Evolutionary conservation across 1,140 invertebrate species (phyloP), one percentile per base, ranked within the genome.

Genomic region (Lepidotrigona ventralis): DNA sequence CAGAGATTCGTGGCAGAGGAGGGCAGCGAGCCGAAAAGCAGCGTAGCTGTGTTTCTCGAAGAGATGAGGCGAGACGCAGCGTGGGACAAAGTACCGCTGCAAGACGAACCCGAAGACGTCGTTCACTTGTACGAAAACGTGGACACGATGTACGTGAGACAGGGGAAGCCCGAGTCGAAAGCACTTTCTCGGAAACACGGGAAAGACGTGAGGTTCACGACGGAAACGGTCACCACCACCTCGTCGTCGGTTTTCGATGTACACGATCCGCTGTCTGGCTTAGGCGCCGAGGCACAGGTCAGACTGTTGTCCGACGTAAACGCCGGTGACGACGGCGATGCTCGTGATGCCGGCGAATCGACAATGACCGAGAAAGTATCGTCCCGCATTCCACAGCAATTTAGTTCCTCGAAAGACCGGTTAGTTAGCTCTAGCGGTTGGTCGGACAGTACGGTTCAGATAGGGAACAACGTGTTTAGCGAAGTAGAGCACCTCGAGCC

Each of bases 401-500:
- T 88, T 88, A 91, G 89, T 85, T 80, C 85, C 68, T 56, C 79
- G 51, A 88, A 66, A 21, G 88, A 91, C 29, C 19, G 71, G 21
- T 81, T 15, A 19, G 46, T 79, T 81, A 77, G 72, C 58, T 68
- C 81, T 3, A 58, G 63, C 53, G 72, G 79, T 54, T 81, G 87
- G 75, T 39, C 76, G n/a, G 88, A 91, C 71, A 64, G 90, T 68
- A 88, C 90, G 69, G 88, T 90, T 86, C 90, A 83, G 66, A 81
- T 93, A 84, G 88, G 90, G 75, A 82, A 86, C 60, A 82, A 86
- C 60, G 86, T 93, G 86, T 89, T 91, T 85, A 91, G 83, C 66
- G 88, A 90, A 76, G 82, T 92, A 92, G 92, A 90, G 91, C 92
- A 94, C 91, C 92, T 93, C 83, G 92, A 93, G 90, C 93, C 93